Conservation (phyloP, 2,797 vertebrate species). For the Etheostoma perlongum region DNA sequence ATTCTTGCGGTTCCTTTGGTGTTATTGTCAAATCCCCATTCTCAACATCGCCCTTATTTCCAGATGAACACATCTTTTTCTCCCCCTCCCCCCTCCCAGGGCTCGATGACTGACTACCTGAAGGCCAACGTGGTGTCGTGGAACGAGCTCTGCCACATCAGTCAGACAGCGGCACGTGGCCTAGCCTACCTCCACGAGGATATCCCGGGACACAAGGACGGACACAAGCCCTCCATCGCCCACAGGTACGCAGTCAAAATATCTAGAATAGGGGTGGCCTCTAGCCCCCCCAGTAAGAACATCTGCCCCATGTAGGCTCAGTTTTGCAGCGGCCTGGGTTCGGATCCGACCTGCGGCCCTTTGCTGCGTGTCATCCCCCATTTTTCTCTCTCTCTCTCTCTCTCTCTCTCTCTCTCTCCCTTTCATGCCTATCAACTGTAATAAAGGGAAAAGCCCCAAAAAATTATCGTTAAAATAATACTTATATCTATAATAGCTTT, state of each 20-base stretch:
- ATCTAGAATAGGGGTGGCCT: neutral
- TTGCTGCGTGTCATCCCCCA: too few relatives aligned
- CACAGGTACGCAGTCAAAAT: constrained; percentile 85
- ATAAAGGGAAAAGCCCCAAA: too few relatives aligned
- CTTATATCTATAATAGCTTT: neutral
- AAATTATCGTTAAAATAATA: too few relatives aligned
- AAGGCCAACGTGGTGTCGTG: constrained; percentile 97
- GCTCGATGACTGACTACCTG: constrained; percentile 94
- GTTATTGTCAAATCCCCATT: neutral
- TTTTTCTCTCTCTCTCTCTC: too few relatives aligned
- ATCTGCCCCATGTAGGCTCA: too few relatives aligned
- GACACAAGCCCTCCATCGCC: constrained; percentile 96
- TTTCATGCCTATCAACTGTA: too few relatives aligned
- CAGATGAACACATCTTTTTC: too few relatives aligned
- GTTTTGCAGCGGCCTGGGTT: too few relatives aligned
- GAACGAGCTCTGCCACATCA: constrained; percentile 95
- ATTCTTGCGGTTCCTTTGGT: neutral
- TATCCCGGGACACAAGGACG: constrained; percentile 94
- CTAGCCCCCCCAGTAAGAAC: too few relatives aligned
- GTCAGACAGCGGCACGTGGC: constrained; percentile 92
- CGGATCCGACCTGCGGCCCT: too few relatives aligned
- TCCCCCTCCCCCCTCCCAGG: constrained; percentile 76
- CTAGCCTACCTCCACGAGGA: constrained; percentile 96
- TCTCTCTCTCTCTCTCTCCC: too few relatives aligned
- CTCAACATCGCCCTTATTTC: neutral